Evolutionary conservation across 2,888 invertebrate genomes (phyloP).

Genomic region (Ctena decussata): DNA sequence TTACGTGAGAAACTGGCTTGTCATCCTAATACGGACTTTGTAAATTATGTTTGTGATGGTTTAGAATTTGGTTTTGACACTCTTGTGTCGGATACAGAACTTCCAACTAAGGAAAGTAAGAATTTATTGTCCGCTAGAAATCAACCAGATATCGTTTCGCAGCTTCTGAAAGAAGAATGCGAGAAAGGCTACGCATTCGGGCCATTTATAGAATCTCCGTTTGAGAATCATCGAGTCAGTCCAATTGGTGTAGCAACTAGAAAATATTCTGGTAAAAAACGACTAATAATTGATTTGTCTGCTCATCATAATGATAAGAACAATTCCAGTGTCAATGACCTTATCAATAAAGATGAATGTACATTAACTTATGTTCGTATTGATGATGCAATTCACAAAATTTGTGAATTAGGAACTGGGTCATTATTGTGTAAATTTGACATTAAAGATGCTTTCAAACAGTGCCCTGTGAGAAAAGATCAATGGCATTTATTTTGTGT

Average conservation of each 20-base stretch:
- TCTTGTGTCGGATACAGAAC: background rate
- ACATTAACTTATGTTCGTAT: slow-evolving; percentile 13
- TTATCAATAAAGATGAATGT: slow-evolving; percentile 59
- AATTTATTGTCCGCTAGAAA: slow-evolving; percentile 51
- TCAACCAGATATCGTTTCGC: slow-evolving; percentile 33
- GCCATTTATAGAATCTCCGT: slow-evolving; percentile 39
- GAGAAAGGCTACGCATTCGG: slow-evolving; percentile 49
- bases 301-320: slow-evolving; percentile 47
- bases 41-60: background rate
- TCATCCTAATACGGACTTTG: background rate
- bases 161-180: slow-evolving; percentile 22
- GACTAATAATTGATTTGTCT: slow-evolving; percentile 61
- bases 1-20: background rate
- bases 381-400: slow-evolving; percentile 58
- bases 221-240: slow-evolving; percentile 40
- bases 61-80: background rate
- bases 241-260: slow-evolving; percentile 54
- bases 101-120: background rate
- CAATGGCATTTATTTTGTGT: slow-evolving; percentile 46
- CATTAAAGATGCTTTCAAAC: slow-evolving; percentile 56
- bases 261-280: slow-evolving; percentile 55
- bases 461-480: slow-evolving; percentile 37
- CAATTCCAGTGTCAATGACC: slow-evolving; percentile 48
- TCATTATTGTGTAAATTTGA: slow-evolving; percentile 48
- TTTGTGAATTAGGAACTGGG: slow-evolving; percentile 24